Conservation (phyloP, 2,113 vertebrate genomes). For the Pagrus major region DNA sequence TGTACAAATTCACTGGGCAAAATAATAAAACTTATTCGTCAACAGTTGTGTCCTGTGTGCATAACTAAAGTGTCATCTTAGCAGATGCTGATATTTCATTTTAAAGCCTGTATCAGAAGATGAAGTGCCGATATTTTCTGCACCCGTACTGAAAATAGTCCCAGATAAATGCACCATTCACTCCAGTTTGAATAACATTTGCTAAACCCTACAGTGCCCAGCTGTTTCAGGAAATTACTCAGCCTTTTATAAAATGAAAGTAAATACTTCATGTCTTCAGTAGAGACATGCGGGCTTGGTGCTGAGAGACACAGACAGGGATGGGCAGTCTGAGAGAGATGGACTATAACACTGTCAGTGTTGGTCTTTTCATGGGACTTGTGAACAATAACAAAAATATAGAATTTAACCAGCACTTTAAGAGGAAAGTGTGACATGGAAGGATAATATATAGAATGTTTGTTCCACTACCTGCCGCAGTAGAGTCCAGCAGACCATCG, state of each 20-base stretch:
- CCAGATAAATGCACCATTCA: neutral
- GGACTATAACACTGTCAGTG: too few relatives aligned
- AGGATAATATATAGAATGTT: neutral
- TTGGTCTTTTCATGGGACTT: neutral
- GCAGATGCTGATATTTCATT: too few relatives aligned
- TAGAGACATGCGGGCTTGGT: neutral
- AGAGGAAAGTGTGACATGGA: neutral
- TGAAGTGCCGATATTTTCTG: too few relatives aligned
- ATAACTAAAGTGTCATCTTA: too few relatives aligned
- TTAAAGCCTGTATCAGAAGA: too few relatives aligned
- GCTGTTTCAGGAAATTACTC: neutral
- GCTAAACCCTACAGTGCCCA: neutral
- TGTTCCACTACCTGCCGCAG: slow-evolving; percentile 88
- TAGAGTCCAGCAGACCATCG: slow-evolving; percentile 94
- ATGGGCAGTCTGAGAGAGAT: neutral
- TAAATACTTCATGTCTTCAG: neutral
- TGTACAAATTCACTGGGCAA: too few relatives aligned
- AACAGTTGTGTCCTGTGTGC: too few relatives aligned
- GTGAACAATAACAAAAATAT: neutral
- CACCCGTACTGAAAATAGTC: neutral
- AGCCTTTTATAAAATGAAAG: neutral
- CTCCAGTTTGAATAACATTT: neutral
- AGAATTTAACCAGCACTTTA: neutral
- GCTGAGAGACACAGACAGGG: neutral
- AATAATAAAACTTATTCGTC: too few relatives aligned